These are phyloP conservation scores for Stenotaenia linearis DNA, from an alignment of 2,888 invertebrate species.

Conservation along the genomic window DNA sequence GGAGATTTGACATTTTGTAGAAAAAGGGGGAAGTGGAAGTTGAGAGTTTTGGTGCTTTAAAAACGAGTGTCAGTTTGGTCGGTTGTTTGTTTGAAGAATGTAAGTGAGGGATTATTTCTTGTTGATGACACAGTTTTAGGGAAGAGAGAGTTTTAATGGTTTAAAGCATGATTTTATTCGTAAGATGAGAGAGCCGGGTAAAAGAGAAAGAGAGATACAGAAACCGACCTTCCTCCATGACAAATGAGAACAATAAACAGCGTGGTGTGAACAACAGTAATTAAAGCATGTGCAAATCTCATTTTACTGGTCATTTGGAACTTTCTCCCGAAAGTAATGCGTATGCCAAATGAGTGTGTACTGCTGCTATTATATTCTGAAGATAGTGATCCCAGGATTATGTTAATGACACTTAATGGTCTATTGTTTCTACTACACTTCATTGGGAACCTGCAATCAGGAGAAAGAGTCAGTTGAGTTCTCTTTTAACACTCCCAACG, in stretches of 20 bases:
- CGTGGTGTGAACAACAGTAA: conserved; percentile 34
- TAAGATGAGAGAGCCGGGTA: neutral
- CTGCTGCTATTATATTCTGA: conserved; percentile 32
- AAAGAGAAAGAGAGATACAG: neutral
- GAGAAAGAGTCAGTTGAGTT: conserved; percentile 1
- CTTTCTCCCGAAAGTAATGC: conserved; percentile 31
- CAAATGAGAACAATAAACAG: conserved; percentile 34
- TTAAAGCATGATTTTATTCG: neutral
- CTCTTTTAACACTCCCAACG: conserved; percentile 14
- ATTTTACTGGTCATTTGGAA: conserved; percentile 34
- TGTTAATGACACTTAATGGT: conserved; percentile 35
- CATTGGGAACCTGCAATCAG: conserved; percentile 35
- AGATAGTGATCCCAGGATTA: conserved; percentile 33
- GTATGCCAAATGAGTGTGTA: conserved; percentile 31
- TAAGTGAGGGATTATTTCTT: neutral
- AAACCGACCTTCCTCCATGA: conserved; percentile 29
- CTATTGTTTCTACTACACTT: conserved; percentile 34
- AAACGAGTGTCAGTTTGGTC: neutral
- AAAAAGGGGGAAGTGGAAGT: neutral
- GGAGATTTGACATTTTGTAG: neutral
- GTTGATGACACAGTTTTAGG: neutral
- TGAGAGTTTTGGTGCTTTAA: neutral
- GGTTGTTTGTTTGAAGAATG: neutral
- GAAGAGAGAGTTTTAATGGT: neutral
- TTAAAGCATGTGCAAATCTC: conserved; percentile 34